Conservation (phyloP, 35 echinoderm and acorn worm genomes). For the Patiria miniata region DNA sequence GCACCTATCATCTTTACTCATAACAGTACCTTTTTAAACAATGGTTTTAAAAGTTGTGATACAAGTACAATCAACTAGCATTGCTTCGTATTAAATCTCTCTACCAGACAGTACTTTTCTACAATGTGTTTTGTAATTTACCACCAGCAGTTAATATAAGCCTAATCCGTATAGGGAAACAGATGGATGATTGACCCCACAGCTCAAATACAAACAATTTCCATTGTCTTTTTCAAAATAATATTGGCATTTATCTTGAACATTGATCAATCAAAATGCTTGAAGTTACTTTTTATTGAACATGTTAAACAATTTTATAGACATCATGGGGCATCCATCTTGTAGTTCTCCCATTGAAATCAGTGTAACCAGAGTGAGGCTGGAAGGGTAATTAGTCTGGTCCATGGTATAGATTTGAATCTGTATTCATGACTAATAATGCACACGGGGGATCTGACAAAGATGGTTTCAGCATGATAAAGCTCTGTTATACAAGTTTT, state of each 20-base stretch:
- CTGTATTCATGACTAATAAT: neutral
- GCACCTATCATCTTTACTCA: neutral
- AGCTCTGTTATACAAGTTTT: neutral
- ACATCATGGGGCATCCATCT: constrained; percentile 10
- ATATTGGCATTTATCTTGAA: neutral
- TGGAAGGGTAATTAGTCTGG: too few species aligned
- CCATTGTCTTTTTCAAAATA: neutral
- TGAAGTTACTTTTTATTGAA: neutral
- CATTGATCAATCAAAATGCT: neutral
- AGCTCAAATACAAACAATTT: neutral
- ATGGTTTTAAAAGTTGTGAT: neutral
- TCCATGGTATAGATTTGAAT: neutral
- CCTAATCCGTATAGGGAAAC: neutral
- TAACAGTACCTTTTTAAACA: neutral
- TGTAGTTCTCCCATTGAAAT: neutral
- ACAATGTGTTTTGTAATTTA: neutral
- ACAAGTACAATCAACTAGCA: neutral
- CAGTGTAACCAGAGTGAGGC: constrained; percentile 2
- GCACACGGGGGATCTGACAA: neutral
- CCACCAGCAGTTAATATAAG: constrained; percentile 9
- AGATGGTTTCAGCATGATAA: neutral
- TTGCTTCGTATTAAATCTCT: neutral
- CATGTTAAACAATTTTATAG: neutral
- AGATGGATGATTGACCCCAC: neutral
- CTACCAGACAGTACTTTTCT: neutral